These are phyloP conservation scores for Spheniscus humboldti DNA, from an alignment of 2,797 vertebrate species.

Conservation along the genomic window DNA sequence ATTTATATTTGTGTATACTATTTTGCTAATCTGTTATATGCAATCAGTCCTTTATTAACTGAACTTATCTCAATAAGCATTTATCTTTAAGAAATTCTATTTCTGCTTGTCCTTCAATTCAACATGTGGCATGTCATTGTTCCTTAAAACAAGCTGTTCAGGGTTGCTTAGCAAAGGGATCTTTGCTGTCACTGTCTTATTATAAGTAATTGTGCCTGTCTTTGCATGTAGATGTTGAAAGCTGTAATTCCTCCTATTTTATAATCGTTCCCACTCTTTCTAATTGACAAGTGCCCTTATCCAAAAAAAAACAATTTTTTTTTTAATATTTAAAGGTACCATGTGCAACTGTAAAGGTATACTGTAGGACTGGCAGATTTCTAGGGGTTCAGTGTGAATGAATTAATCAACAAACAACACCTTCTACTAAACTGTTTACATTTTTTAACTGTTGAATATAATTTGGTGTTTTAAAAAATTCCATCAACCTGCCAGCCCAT, in stretches of 20 bases:
- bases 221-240: constrained; percentile 28
- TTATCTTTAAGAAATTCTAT: background rate
- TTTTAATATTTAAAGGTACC: background rate
- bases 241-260: constrained; percentile 19
- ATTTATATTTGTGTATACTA: background rate
- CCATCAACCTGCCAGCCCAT: background rate
- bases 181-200: constrained; percentile 20
- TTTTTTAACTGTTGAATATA: background rate
- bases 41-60: background rate
- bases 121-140: background rate
- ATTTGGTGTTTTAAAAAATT: background rate
- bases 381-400: background rate
- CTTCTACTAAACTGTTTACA: background rate
- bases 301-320: background rate
- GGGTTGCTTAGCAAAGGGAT: constrained; percentile 29
- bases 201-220: constrained; percentile 25
- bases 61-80: background rate
- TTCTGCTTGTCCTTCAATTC: background rate
- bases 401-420: background rate
- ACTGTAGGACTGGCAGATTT: background rate
- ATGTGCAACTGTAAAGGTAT: background rate
- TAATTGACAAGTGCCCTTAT: constrained; percentile 38
- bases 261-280: constrained; percentile 12
- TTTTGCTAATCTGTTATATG: background rate
- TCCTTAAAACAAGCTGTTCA: background rate